Evolutionary conservation across 1,140 invertebrate species (phyloP).

Genomic region (Armadillidium nasatum): DNA sequence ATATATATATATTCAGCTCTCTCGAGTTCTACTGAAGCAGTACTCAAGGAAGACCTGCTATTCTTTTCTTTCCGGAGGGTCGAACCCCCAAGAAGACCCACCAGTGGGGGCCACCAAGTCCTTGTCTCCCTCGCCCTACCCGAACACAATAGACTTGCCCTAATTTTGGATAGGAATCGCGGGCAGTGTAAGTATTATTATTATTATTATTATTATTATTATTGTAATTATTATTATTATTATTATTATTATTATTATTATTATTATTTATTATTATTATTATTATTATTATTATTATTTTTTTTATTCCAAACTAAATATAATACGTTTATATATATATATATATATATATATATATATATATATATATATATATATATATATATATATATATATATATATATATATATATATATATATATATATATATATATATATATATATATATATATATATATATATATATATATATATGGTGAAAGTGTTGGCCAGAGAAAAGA

Average conservation of each 20-base stretch:
- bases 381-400: too few relatives aligned
- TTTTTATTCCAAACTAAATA: not conserved
- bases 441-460: too few relatives aligned
- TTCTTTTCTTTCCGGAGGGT: not conserved
- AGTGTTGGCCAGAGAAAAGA: too few relatives aligned
- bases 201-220: not conserved
- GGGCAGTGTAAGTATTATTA: not conserved
- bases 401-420: too few relatives aligned
- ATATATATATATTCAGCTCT: too few relatives aligned
- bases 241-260: slow-evolving; percentile 1
- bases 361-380: too few relatives aligned
- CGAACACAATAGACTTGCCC: not conserved
- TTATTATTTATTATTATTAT: too few relatives aligned
- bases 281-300: not conserved
- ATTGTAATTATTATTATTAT: not conserved
- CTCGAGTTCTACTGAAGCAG: not conserved
- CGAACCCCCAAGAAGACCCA: not conserved
- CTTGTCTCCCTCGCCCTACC: not conserved
- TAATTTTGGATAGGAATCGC: not conserved
- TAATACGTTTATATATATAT: not conserved
- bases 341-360: too few relatives aligned
- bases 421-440: too few relatives aligned
- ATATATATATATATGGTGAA: too few relatives aligned
- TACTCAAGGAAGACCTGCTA: not conserved
- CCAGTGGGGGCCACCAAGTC: not conserved